These are phyloP conservation scores for Prunella strophiata DNA, from an alignment of 2,797 vertebrate genomes.

Conservation along the genomic window DNA sequence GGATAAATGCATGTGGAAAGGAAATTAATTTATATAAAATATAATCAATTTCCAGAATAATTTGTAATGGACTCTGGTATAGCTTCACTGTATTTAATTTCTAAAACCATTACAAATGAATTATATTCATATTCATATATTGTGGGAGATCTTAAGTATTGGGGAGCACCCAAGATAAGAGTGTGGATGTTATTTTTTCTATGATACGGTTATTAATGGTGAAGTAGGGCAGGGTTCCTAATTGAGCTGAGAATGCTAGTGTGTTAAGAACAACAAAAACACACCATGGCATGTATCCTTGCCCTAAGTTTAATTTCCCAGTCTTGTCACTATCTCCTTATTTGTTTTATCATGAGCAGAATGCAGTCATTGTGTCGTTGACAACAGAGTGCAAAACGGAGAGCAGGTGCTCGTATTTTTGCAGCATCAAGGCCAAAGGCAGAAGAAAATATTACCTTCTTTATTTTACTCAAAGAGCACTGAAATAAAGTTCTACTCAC, in stretches of 20 bases:
- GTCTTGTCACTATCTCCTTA: neutral
- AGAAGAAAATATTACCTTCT: neutral
- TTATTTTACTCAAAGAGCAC: neutral
- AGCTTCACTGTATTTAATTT: neutral
- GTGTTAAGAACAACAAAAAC: neutral
- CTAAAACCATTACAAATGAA: neutral
- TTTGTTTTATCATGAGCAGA: neutral
- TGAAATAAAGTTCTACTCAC: neutral
- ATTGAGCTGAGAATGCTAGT: neutral
- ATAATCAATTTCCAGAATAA: constrained; percentile 35
- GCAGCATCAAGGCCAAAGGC: neutral
- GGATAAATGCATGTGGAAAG: constrained; percentile 25
- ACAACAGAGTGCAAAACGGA: neutral
- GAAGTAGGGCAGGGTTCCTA: neutral
- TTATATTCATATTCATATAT: neutral
- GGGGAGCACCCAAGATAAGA: neutral
- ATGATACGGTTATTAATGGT: neutral
- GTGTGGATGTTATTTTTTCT: neutral
- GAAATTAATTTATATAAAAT: constrained; percentile 58
- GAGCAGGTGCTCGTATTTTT: neutral
- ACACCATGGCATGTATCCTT: neutral
- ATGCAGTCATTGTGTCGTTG: neutral
- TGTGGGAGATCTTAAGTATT: neutral
- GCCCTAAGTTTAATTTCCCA: neutral
- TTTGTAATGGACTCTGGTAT: neutral